Base-by-base conservation (phyloP, 1,140 invertebrate species). In the Frieseomelitta varia region DNA sequence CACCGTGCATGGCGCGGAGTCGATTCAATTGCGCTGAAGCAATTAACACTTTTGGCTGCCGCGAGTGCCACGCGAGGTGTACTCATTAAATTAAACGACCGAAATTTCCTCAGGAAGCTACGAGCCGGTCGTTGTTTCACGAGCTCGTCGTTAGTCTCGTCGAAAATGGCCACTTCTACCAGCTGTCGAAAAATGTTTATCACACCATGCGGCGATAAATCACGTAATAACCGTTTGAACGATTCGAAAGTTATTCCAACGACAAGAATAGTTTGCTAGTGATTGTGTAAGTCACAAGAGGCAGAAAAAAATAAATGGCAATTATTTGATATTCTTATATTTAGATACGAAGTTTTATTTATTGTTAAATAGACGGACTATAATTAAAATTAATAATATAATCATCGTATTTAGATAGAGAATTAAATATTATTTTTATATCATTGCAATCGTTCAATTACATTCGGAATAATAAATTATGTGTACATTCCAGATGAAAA, bases 81-180 rank as follows among this genome's bases (percentile, higher is more conserved):
- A 56, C 69, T 81, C 79, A 63, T 81, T 81, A 81, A 81, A 81
- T 53, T 53, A 21, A 81, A 63, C 69, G 79, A 34, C 47, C 56
- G 56, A 74, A 81, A 81, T 73, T 72, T 73, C 79, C 69, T 73
- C 34, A 73, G 79, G 56, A 72, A 72, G 24, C 53, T 51, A 27
- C 8, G 12, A 21, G n/a, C 30, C 4, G 30, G 15, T 65, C 47
- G 75, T 4, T 27, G 21, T 47, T 55, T 30, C 56, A 34, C 21
- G 21, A n/a, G 8, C 15, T 12, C 8, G 10, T 39, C 4, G 10
- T 15, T 56, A 10, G 14, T 2, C 27, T 39, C 27, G 11, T 47
- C 24, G 21, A 12, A 65, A 21, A 24, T 61, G 24, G 17, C 24
- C 39, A 4, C 47, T 8, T 67, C 27, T 47, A 4, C 1, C 30